Evolutionary conservation across 2,888 invertebrate genomes (phyloP), one percentile per base, ranked within the genome.

Genomic region (Helobdella robusta): DNA sequence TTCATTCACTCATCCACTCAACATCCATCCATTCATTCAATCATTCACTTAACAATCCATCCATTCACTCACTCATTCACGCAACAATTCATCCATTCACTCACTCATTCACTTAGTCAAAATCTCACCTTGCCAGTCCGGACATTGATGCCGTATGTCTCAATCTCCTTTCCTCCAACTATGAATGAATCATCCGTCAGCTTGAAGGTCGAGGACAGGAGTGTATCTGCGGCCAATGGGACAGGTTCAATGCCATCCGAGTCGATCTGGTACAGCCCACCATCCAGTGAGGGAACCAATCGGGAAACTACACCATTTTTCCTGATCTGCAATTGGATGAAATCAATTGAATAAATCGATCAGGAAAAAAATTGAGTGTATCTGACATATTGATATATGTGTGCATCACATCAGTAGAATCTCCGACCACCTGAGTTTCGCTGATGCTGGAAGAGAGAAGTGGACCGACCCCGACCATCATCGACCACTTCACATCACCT

Each of bases 241-340:
- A 91, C 82, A 0, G 89, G 86, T 80, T 93, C 89, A 59, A 95
- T 85, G 68, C 85, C 86, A 68, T 88, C 87, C 0, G 91, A 92
- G 78, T 92, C 89, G 78, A 92, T 88, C 78, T 89, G 89, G 81
- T 92, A 97, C 59, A 97, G 83, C 2, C 87, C 86, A 1, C 97
- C 97, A 74, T 87, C 88, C 11, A 97, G 82, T 0, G 95, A 92
- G 1, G 95, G 97, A 74, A 97, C 91, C 76, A 95, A 84, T 59
- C 90, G 84, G 6, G 74, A 74, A 20, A 72, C 72, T 40, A 73
- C 69, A 6, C 78, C 77, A 69, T 76, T 73, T 62, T 72, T 71
- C 46, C 69, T 73, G 44, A 77, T 71, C 77, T 77, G 66, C 6
- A 15, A 15, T 30, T 25, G 30, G 30, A 15, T 15, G 8, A 58